Evolutionary conservation across 2,113 vertebrate genomes (phyloP).

Genomic region (Eonycteris spelaea): DNA sequence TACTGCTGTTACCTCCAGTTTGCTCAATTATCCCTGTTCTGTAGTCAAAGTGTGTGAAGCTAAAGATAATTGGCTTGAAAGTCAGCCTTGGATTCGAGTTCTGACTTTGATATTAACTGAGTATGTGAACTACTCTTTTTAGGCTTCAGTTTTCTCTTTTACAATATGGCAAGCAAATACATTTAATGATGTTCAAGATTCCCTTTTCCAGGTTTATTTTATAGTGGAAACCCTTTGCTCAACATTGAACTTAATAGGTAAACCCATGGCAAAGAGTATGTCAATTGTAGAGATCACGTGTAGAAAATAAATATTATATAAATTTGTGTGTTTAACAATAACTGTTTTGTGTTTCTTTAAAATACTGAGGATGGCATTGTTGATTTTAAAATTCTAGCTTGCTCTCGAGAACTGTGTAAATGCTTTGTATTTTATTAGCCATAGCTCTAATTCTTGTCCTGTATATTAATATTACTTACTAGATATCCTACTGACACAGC

Average conservation of each 20-base stretch:
- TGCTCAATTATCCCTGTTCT: background rate
- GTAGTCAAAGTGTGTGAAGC: background rate
- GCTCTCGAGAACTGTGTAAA: background rate
- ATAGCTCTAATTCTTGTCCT: background rate
- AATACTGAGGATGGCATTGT: background rate
- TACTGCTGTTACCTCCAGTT: background rate
- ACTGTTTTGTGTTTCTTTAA: background rate
- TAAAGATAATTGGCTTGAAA: background rate
- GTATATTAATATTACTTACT: background rate
- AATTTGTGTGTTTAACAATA: background rate
- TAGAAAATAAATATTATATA: background rate
- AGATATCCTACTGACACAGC: background rate
- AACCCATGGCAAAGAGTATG: background rate
- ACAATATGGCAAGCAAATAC: background rate
- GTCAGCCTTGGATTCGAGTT: background rate
- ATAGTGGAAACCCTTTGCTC: background rate
- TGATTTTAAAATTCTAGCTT: background rate
- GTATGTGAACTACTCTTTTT: background rate
- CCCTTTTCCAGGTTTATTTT: background rate
- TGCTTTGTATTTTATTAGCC: background rate
- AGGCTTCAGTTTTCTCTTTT: background rate
- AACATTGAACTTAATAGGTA: background rate
- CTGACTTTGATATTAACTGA: background rate
- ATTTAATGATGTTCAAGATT: background rate
- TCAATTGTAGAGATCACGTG: background rate